Evolutionary conservation across 1,140 invertebrate genomes (phyloP).

Genomic region (Hyles euphorbiae): DNA sequence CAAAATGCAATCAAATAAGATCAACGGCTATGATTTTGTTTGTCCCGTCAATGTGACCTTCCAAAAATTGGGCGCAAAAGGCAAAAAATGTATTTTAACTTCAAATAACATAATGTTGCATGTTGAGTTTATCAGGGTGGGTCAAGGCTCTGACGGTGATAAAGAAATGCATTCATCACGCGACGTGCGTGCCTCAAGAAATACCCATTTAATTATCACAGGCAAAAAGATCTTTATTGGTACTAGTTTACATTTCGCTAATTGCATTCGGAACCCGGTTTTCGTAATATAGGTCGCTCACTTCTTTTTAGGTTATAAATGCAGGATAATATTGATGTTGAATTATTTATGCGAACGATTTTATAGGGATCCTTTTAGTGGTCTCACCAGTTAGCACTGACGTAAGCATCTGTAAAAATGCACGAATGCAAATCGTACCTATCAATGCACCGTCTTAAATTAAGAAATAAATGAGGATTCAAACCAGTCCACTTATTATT

Average conservation of each 20-base stretch:
- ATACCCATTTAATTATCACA: neutral
- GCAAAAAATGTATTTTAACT: neutral
- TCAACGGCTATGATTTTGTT: neutral
- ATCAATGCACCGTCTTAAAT: too few relatives aligned
- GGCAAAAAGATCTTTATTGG: constrained; percentile 1
- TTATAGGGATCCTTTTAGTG: too few relatives aligned
- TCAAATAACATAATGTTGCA: constrained; percentile 5
- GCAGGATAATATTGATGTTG: too few relatives aligned
- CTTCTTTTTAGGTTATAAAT: too few relatives aligned
- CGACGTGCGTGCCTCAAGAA: neutral
- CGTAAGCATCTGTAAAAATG: too few relatives aligned
- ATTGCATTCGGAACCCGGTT: constrained; percentile 14
- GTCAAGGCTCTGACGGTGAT: constrained; percentile 22
- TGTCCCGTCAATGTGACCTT: constrained; percentile 11
- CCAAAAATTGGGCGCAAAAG: neutral
- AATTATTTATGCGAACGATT: too few relatives aligned
- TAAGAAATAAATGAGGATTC: too few relatives aligned
- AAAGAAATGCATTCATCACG: constrained; percentile 19
- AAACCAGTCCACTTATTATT: too few relatives aligned
- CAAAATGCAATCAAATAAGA: neutral
- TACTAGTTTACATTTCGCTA: constrained; percentile 11
- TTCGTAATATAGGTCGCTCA: neutral
- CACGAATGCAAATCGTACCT: too few relatives aligned
- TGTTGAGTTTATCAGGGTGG: constrained; percentile 24
- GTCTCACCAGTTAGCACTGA: too few relatives aligned